phyloP scores from a whole-genome alignment of 1,140 invertebrate genomes.

The Drosophila erecta region DNA sequence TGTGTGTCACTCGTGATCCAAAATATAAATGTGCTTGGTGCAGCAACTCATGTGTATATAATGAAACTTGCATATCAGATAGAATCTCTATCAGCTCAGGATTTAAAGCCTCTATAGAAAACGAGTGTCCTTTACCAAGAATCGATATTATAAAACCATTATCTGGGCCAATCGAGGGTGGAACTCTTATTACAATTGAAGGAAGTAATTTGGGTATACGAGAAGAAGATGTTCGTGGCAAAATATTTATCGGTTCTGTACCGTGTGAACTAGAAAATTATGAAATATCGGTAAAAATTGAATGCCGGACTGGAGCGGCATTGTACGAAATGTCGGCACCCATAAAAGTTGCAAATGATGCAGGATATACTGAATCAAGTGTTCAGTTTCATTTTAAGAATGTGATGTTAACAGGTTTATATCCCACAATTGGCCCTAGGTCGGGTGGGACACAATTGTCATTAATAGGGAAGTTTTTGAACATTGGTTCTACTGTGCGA shows the following conservation, averaged over 20 bases:
- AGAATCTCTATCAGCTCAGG: conserved; percentile 5
- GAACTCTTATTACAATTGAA: conserved; percentile 97
- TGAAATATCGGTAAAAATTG: conserved; percentile 95
- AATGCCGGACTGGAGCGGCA: conserved; percentile 93
- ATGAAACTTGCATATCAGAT: conserved; percentile 89
- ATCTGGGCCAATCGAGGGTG: conserved; percentile 97
- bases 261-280: conserved; percentile 95
- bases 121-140: conserved; percentile 95
- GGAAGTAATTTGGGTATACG: conserved; percentile 97
- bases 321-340: conserved; percentile 90
- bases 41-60: conserved; percentile 93
- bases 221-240: conserved; percentile 94
- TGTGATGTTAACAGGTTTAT: conserved; percentile 91
- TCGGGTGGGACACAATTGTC: conserved; percentile 97
- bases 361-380: conserved; percentile 94
- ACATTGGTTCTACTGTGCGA: conserved; percentile 95
- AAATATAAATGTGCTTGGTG: conserved; percentile 98
- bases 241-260: conserved; percentile 95
- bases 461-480: conserved; percentile 95
- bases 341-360: conserved; percentile 95
- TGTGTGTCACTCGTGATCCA: conserved; percentile 94
- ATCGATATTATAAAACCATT: conserved; percentile 98
- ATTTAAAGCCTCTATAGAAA: conserved; percentile 85
- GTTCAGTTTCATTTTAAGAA: conserved; percentile 96
- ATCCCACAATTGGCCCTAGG: conserved; percentile 94